phyloP scores from a whole-genome alignment of 2,113 vertebrate species.

The mouse (Mus musculus) region DNA sequence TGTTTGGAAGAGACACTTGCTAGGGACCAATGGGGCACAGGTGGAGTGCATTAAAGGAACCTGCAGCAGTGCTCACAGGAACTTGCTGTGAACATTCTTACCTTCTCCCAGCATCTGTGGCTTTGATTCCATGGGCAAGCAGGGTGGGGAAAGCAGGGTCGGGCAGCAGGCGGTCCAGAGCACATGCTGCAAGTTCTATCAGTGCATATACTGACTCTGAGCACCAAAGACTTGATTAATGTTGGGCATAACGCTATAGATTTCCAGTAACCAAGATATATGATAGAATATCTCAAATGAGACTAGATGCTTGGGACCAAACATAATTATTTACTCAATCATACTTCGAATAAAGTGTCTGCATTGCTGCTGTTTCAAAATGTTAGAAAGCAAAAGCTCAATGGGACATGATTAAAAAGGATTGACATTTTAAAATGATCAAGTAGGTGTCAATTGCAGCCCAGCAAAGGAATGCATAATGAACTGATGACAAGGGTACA shows the following conservation, averaged over 20 bases:
- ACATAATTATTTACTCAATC: slow-evolving; percentile 3
- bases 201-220: not conserved
- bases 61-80: too few species aligned
- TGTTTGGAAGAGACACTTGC: too few species aligned
- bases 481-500: not conserved
- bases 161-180: too few species aligned
- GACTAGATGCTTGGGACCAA: not conserved
- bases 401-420: not conserved
- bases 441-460: slow-evolving; percentile 56
- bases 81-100: too few species aligned
- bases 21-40: too few species aligned
- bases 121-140: too few species aligned
- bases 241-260: not conserved
- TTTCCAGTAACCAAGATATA: not conserved
- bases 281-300: not conserved
- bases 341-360: not conserved
- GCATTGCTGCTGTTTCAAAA: not conserved
- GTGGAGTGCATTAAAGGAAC: too few species aligned
- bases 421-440: not conserved
- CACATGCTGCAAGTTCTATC: not conserved
- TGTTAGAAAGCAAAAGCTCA: not conserved
- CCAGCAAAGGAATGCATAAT: slow-evolving; percentile 34
- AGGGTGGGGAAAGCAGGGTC: too few species aligned
- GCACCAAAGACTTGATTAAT: not conserved
- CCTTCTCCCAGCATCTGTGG: too few species aligned